Conservation (phyloP, 2,113 vertebrate species). For the Archilochus colubris region DNA sequence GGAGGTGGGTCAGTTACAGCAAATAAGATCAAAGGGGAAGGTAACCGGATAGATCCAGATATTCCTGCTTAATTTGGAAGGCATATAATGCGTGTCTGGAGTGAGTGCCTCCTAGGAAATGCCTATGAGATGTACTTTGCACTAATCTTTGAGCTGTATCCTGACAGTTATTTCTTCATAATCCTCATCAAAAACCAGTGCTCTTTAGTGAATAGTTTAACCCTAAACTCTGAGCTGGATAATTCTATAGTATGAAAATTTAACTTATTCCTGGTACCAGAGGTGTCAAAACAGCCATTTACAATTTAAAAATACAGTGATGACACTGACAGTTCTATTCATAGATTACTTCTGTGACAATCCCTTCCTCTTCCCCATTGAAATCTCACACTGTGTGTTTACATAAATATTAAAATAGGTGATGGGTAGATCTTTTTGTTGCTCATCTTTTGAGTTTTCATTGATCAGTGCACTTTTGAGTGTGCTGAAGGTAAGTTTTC, state of each 20-base stretch:
- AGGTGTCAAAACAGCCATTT: not conserved
- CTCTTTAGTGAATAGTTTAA: conserved; percentile 75
- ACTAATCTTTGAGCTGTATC: conserved; percentile 77
- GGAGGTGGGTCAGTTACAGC: conserved; percentile 52
- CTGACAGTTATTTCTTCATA: conserved; percentile 79
- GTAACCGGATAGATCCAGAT: conserved; percentile 68
- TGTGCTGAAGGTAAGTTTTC: conserved; percentile 43
- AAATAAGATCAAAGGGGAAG: conserved; percentile 72
- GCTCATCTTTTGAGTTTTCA: conserved; percentile 18
- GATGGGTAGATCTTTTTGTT: not conserved
- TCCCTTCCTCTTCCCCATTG: not conserved
- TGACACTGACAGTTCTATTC: not conserved
- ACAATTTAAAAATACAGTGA: not conserved
- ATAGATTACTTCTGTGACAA: not conserved
- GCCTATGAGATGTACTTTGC: conserved; percentile 70
- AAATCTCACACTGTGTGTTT: not conserved
- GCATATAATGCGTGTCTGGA: conserved; percentile 67
- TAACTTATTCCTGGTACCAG: conserved; percentile 34
- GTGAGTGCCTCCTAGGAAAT: conserved; percentile 73
- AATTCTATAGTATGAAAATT: conserved; percentile 51
- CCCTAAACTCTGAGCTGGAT: conserved; percentile 63
- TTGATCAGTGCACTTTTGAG: conserved; percentile 10
- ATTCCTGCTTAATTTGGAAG: conserved; percentile 74
- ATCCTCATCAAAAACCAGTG: conserved; percentile 73
- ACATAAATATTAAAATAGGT: conserved; percentile 7